Base-by-base conservation (phyloP, 2,797 vertebrate genomes). In the Coluber constrictor region DNA sequence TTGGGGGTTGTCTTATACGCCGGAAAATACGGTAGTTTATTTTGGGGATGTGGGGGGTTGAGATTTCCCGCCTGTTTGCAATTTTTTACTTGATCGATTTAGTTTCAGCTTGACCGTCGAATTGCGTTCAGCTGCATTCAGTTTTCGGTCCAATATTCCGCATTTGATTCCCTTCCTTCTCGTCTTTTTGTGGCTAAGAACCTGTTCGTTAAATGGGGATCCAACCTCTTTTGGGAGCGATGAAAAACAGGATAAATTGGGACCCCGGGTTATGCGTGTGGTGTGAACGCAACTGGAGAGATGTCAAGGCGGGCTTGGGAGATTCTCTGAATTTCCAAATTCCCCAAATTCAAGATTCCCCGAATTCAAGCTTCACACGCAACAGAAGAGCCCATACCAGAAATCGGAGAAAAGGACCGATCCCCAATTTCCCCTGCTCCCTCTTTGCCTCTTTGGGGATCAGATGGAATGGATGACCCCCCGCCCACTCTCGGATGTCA, bases 391-490 rank as follows among this genome's bases (percentile, higher is more conserved):
- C 23, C 47, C 43, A 51, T 0, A n/a, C 5, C 5, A 74, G 29
- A 70, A 16, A 37, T 0, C 1, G 32, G 7, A 18, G 66, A 18
- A 32, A 32, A 37, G 7, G 47, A 1, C 13, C 27, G 13, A 5
- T 0, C 3, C 63, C 63, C 5, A 29, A 13, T 9, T 25, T n/a
- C 27, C 23, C 10, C 23, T 0, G 0, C 10, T 13, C 51, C 5
- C 25, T 47, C 9, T 18, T 54, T 3, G 4, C 57, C 83, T 47
- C 90, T 59, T 27, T 27, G 61, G 61, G 61, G 90, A 88, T 8
- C 89, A 47, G 86, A 20, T 1, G 16, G 55, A 83, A 90, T 94
- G 88, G 79, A 90, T 92, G n/a, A 23, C 66, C 5, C 13, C 61
- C 27, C 29, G 7, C 10, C 51, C 8, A 1, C 43, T 20, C 32